Evolutionary conservation across 1,140 invertebrate species (phyloP).

Genomic region (Melanaphis sacchari): DNA sequence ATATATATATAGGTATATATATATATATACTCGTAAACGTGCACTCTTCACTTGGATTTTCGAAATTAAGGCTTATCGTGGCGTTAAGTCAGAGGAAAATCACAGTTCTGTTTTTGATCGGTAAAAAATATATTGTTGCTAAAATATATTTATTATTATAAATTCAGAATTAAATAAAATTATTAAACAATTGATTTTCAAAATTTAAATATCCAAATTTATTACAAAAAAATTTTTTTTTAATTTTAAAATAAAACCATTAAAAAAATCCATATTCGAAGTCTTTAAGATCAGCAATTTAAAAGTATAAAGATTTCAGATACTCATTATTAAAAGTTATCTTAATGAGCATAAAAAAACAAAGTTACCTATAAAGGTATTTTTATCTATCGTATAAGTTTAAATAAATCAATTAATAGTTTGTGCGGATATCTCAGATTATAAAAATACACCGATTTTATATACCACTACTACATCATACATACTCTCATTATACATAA

Average conservation of each 20-base stretch:
- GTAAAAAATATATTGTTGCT: background rate
- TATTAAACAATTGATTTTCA: background rate
- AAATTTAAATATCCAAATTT: background rate
- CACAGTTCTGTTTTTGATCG: background rate
- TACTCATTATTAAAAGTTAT: background rate
- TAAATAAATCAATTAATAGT: background rate
- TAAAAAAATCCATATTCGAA: too few relatives aligned
- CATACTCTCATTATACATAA: background rate
- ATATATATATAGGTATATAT: background rate
- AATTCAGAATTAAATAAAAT: background rate
- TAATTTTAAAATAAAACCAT: background rate
- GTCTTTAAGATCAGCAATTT: too few relatives aligned
- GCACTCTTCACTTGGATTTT: background rate
- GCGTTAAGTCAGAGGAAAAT: background rate
- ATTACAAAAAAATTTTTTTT: too few relatives aligned
- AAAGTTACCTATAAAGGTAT: fast-evolving
- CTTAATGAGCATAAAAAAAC: background rate
- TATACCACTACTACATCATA: background rate
- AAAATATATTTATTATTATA: background rate
- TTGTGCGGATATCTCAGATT: background rate
- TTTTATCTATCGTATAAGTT: background rate
- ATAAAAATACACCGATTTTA: background rate
- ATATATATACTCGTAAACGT: too few relatives aligned
- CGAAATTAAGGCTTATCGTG: background rate
- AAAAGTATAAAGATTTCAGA: background rate